These are phyloP conservation scores for Anguilla obscura DNA, from an alignment of 2,797 vertebrate genomes.

Conservation along the genomic window DNA sequence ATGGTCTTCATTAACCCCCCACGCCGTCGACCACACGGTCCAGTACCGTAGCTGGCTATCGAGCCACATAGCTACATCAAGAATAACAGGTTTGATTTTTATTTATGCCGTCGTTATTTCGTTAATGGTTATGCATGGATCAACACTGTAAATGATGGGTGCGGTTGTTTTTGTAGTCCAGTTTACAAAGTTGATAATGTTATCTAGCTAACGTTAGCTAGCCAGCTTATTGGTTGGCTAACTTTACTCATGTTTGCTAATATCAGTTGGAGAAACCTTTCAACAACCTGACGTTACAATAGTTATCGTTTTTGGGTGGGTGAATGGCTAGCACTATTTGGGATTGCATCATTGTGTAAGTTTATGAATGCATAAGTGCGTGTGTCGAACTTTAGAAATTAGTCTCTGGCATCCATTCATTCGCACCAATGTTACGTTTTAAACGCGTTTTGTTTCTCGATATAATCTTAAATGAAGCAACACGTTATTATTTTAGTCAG, in stretches of 20 bases:
- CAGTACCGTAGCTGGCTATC: neutral
- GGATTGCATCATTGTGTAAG: neutral
- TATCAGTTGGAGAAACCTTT: conserved; percentile 24
- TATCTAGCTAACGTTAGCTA: conserved; percentile 34
- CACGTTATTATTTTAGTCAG: neutral
- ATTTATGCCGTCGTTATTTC: neutral
- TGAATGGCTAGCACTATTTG: conserved; percentile 57
- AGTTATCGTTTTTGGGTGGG: conserved; percentile 10
- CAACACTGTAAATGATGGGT: neutral
- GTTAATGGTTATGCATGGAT: neutral
- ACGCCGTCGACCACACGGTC: conserved; percentile 58
- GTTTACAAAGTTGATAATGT: conserved; percentile 5
- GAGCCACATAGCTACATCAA: conserved; percentile 5
- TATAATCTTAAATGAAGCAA: neutral
- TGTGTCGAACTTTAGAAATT: conserved; percentile 15
- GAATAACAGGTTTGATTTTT: conserved; percentile 32
- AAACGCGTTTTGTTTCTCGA: neutral
- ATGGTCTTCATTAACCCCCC: conserved; percentile 62
- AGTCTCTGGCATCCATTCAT: conserved; percentile 12
- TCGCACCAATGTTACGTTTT: neutral
- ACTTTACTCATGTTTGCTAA: conserved; percentile 37
- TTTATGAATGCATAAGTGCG: neutral
- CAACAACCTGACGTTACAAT: neutral
- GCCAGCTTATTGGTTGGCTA: conserved; percentile 38
- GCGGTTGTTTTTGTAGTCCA: conserved; percentile 15